Conservation (phyloP, 2,888 invertebrate genomes). For the Pterostichus madidus region DNA sequence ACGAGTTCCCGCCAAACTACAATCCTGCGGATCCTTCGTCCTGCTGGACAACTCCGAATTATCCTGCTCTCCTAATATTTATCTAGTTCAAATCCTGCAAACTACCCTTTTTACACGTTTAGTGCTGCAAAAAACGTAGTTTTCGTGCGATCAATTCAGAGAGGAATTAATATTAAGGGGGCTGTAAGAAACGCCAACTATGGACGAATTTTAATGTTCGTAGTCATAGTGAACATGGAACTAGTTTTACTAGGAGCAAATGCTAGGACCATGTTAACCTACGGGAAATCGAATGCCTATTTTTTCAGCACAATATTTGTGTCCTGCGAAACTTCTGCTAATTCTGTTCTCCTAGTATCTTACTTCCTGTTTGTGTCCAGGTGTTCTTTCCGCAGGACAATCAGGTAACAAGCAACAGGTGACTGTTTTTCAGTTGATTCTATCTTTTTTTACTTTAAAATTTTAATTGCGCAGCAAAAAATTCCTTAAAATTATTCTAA, state of each 20-base stretch:
- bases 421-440: neutral
- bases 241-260: conserved; percentile 51
- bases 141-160: conserved; percentile 37
- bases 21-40: conserved; percentile 67
- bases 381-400: conserved; percentile 70
- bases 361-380: conserved; percentile 75
- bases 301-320: conserved; percentile 35
- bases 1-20: conserved; percentile 63
- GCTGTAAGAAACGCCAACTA: neutral
- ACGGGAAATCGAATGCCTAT: neutral
- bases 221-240: conserved; percentile 4
- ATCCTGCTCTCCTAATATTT: conserved; percentile 69
- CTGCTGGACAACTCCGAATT: conserved; percentile 68
- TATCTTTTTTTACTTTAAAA: conserved; percentile 6
- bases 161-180: neutral
- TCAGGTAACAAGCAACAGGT: conserved; percentile 34
- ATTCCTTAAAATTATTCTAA: no score
- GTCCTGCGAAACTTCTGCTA: conserved; percentile 34
- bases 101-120: conserved; percentile 73
- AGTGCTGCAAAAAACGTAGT: conserved; percentile 71
- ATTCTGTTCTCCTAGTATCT: conserved; percentile 72
- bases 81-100: conserved; percentile 73
- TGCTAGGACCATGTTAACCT: conserved; percentile 15
- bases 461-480: neutral
- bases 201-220: neutral